Percentiles rank a stretch among this genome's conserved stretches.
These are phyloP conservation scores for Drosophila rhopaloa DNA, from an alignment of 1,140 invertebrate species.

Conservation along the genomic window DNA sequence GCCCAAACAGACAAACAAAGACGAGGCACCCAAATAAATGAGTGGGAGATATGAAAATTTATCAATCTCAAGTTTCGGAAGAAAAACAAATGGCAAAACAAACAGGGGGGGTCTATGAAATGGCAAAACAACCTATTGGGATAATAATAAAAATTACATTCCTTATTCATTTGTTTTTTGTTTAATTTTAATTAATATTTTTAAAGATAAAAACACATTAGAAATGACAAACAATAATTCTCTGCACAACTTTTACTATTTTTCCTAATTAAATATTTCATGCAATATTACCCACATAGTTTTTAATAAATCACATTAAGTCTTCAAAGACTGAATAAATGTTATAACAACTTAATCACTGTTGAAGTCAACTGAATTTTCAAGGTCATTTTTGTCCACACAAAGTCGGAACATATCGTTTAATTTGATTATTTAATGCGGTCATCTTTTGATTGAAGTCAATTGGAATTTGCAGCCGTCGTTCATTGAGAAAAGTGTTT, in stretches of 20 bases:
- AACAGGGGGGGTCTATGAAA: neutral
- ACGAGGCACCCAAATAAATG: neutral
- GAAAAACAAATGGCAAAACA: slow-evolving; percentile 1
- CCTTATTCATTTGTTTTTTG: neutral
- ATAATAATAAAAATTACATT: neutral
- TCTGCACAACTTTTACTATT: no score
- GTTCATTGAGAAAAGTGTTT: slow-evolving; percentile 38
- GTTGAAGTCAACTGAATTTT: no score
- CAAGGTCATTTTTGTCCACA: neutral
- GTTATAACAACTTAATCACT: no score
- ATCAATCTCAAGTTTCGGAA: slow-evolving; percentile 12
- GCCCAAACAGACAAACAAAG: neutral
- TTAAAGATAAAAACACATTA: no score
- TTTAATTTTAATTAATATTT: neutral
- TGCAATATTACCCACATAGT: no score
- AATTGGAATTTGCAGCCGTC: slow-evolving; percentile 27
- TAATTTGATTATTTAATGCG: slow-evolving; percentile 9
- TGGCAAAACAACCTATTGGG: neutral
- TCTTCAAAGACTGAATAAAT: no score
- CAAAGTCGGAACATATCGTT: slow-evolving; percentile 9
- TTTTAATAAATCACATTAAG: no score
- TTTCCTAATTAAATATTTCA: no score
- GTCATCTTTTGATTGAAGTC: slow-evolving; percentile 28
- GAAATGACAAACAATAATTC: no score
- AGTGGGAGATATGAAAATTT: slow-evolving; percentile 2